Percentiles rank a stretch among this genome's conserved stretches.
Evolutionary conservation across 92 coral and sea anemone species (phyloP).

Genomic region (Isaurus tuberculatus): DNA sequence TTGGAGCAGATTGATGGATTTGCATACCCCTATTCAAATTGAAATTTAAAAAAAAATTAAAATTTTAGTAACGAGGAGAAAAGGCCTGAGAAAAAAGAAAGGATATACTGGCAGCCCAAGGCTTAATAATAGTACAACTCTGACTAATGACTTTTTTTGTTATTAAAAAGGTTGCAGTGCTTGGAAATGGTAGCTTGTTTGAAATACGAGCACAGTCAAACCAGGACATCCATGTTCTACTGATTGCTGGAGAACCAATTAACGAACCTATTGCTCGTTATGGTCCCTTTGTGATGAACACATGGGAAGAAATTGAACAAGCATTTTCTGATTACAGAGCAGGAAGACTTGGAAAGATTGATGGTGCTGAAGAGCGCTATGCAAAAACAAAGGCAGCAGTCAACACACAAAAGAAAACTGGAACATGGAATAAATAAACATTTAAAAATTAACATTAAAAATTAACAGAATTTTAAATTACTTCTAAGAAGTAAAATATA

Average conservation of each 20-base stretch:
- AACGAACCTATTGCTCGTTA: constrained; percentile 87
- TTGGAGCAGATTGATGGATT: no score
- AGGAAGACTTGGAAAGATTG: constrained; percentile 90
- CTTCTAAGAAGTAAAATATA: not conserved
- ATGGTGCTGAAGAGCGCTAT: constrained; percentile 90
- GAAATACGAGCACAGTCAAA: constrained; percentile 72
- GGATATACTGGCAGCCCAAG: no score
- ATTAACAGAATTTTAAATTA: not conserved
- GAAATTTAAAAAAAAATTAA: no score
- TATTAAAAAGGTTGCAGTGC: constrained; percentile 73
- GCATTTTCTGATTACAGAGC: constrained; percentile 75
- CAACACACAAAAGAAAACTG: constrained; percentile 74
- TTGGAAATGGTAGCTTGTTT: constrained; percentile 75
- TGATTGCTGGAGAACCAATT: constrained; percentile 95
- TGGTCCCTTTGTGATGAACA: constrained; percentile 99
- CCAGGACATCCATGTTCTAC: constrained; percentile 84
- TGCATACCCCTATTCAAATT: no score
- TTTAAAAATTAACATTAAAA: not conserved
- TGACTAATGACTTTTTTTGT: not conserved
- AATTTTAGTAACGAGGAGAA: no score
- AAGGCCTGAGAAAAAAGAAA: no score
- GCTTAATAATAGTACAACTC: no score
- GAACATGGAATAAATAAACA: constrained; percentile 73
- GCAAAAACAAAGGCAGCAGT: constrained; percentile 89
- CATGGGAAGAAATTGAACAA: constrained; percentile 88